Evolutionary conservation across 2,113 vertebrate genomes (phyloP).

Genomic region (Silurus meridionalis): DNA sequence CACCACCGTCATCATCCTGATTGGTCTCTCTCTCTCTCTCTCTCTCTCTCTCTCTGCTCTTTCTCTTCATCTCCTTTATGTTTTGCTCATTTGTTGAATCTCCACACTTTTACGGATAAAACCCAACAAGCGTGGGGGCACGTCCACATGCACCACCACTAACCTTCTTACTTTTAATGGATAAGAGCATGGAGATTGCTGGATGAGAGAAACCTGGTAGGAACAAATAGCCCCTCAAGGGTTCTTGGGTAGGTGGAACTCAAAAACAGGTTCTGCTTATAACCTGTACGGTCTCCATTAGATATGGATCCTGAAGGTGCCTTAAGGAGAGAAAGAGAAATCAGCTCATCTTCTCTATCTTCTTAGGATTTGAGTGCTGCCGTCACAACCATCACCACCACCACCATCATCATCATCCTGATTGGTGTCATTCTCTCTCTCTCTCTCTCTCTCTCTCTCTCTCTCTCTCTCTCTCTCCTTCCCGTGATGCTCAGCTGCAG

Average conservation of each 20-base stretch:
- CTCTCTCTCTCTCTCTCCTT: constrained; percentile 9
- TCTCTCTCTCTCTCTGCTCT: too few relatives aligned
- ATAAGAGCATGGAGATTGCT: too few relatives aligned
- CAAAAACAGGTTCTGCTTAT: not conserved
- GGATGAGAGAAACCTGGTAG: not conserved
- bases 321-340: not conserved
- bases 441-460: constrained; percentile 11
- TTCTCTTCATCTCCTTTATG: too few relatives aligned
- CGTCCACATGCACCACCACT: too few relatives aligned
- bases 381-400: not conserved
- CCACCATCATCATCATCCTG: constrained; percentile 34
- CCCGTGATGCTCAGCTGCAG: constrained; percentile 33
- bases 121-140: too few relatives aligned
- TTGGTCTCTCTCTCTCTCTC: too few relatives aligned
- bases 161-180: too few relatives aligned
- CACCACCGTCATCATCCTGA: too few relatives aligned
- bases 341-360: not conserved
- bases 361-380: not conserved
- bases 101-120: too few relatives aligned
- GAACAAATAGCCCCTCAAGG: not conserved
- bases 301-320: not conserved
- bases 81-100: too few relatives aligned
- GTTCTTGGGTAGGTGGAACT: not conserved
- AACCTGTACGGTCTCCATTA: not conserved
- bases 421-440: not conserved